phyloP scores from a whole-genome alignment of 2,797 vertebrate genomes.

The Sebastolobus alascanus region DNA sequence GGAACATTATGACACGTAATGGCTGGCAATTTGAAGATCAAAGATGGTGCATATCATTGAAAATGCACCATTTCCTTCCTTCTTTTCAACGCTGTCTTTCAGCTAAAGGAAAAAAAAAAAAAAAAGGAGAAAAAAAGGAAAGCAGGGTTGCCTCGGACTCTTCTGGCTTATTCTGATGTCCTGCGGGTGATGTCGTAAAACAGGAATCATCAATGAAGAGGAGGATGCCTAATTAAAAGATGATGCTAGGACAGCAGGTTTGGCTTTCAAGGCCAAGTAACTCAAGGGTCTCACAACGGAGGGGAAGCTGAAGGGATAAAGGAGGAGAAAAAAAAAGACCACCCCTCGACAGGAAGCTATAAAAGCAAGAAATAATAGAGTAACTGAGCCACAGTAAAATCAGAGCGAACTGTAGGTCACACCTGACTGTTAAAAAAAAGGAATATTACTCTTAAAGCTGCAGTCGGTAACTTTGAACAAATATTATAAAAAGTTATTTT shows the following conservation, averaged over 20 bases:
- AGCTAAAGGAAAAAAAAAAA: constrained; percentile 11
- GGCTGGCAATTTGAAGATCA: constrained; percentile 74
- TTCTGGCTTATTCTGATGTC: constrained; percentile 53
- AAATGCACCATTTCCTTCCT: constrained; percentile 53
- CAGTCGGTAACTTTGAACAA: no score
- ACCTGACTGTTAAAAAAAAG: not conserved
- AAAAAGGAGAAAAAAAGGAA: constrained; percentile 33
- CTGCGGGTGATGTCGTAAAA: constrained; percentile 31
- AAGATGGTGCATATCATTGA: constrained; percentile 60
- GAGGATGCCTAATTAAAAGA: constrained; percentile 63
- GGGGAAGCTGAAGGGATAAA: constrained; percentile 20
- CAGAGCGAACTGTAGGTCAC: constrained; percentile 1
- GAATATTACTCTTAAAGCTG: not conserved
- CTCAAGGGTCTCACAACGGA: constrained; percentile 46
- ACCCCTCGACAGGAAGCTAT: constrained; percentile 36
- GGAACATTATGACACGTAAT: constrained; percentile 63
- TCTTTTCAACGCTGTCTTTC: constrained; percentile 18
- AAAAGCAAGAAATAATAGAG: constrained; percentile 43
- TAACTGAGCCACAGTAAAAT: constrained; percentile 10
- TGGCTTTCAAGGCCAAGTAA: constrained; percentile 60
- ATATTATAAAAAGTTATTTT: no score
- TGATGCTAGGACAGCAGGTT: constrained; percentile 52
- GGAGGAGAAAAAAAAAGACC: constrained; percentile 29
- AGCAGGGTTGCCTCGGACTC: constrained; percentile 31
- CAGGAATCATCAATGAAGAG: constrained; percentile 39